Base-by-base conservation (phyloP, 2,888 invertebrate species). In the Petrolisthes manimaculis region DNA sequence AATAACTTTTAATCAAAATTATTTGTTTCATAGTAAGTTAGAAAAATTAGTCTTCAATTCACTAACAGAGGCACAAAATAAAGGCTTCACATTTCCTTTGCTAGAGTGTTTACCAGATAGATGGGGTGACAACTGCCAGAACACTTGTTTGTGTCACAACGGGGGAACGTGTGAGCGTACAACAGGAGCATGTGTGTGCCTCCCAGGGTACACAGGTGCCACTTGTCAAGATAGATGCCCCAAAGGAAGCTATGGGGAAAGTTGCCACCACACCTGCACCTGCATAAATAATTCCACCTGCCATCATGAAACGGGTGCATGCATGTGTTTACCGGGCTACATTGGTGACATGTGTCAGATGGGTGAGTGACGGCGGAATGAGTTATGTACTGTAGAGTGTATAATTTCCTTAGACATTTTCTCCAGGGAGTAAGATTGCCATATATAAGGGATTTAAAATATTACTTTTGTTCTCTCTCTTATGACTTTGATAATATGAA, bases 281-380 rank as follows among this genome's bases (percentile, higher is more conserved):
- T 98, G 98, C 92, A 97, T 97, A 91, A 98, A 98, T 92, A 96
- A 95, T 37, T 97, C 97, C 5, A 95, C 95, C 9, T 97, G 97
- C 92, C 95, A 96, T 92, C 96, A 96, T 51, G 95, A 95, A 86
- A 96, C 95, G 0, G 97, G 97, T 0, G 94, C 95, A 89, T 97
- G 97, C 92, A 95, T 95, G 92, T 97, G 97, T 92, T 95, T 95
- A 89, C 94, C 96, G 14, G 97, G 97, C 84, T 97, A 96, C 95
- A 96, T 94, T 84, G 94, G 94, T 92, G 92, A 87, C 75, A 81
- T 61, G 4, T 92, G 92, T 80, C 89, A 89, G 79, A 69, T 85
- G 82, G 89, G 86, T 86, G 24, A 81, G 78, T 85, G 9, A 14
- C 1, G 2, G 21, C 1, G 12, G 78, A n/a, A n/a, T 77, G 78